Conservation (phyloP, 2,888 invertebrate species). For the Troglohyphantes excavatus region DNA sequence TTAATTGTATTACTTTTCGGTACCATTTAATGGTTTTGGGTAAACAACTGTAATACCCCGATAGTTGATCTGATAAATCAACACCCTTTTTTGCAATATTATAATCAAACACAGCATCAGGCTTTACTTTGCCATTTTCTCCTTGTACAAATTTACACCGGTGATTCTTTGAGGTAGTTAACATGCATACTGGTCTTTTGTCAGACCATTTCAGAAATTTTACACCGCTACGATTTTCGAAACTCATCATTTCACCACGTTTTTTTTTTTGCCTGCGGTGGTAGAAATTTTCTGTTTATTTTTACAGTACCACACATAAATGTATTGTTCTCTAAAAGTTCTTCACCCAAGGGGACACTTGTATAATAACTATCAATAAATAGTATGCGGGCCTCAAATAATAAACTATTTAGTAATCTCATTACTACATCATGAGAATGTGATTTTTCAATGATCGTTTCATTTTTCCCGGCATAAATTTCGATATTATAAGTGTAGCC, state of each 20-base stretch:
- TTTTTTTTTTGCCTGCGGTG: slow-evolving; percentile 17
- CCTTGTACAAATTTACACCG: background rate
- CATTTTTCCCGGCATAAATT: slow-evolving; percentile 31
- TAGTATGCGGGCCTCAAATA: slow-evolving; percentile 20
- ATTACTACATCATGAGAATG: slow-evolving; percentile 16
- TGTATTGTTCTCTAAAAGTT: slow-evolving; percentile 26
- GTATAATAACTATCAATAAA: slow-evolving; percentile 40
- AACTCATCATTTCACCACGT: slow-evolving; percentile 19
- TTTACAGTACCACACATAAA: slow-evolving; percentile 6
- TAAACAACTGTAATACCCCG: slow-evolving; percentile 28
- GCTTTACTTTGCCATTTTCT: slow-evolving; percentile 30
- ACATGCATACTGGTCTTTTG: slow-evolving; percentile 31
- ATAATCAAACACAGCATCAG: slow-evolving; percentile 33
- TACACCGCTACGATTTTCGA: slow-evolving; percentile 23
- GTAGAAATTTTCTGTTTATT: slow-evolving; percentile 19
- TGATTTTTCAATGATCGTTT: background rate
- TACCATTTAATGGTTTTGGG: slow-evolving; percentile 50
- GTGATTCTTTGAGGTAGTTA: slow-evolving; percentile 33
- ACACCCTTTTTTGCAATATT: slow-evolving; percentile 40
- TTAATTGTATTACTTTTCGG: slow-evolving; percentile 40
- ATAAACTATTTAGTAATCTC: slow-evolving; percentile 1
- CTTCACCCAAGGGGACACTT: slow-evolving; percentile 18
- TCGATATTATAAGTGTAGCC: slow-evolving; percentile 71
- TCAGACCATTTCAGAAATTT: slow-evolving; percentile 30
- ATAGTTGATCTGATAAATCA: slow-evolving; percentile 61